These are phyloP conservation scores for Ibycter americanus DNA, from an alignment of 2,797 vertebrate species.

Conservation along the genomic window DNA sequence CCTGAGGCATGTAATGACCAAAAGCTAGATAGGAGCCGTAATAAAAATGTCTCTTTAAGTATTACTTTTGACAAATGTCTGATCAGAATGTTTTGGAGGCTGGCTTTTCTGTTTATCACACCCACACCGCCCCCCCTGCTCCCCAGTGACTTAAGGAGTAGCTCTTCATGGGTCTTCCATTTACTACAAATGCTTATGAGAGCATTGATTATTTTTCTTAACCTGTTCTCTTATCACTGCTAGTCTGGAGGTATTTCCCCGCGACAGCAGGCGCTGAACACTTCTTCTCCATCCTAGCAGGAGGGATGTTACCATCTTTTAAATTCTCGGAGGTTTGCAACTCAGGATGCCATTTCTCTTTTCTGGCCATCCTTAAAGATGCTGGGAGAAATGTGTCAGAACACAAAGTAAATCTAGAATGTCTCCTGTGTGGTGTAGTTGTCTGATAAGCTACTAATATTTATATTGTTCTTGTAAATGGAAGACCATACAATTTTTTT, in stretches of 20 bases:
- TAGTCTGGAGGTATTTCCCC: not conserved
- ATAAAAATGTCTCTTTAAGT: not conserved
- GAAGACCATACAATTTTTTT: not conserved
- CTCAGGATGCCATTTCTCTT: not conserved
- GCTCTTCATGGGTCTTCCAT: not conserved
- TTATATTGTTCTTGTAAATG: not conserved
- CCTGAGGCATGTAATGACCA: not conserved
- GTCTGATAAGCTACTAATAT: not conserved
- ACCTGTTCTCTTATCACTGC: not conserved
- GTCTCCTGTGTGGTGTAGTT: not conserved
- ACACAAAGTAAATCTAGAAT: not conserved
- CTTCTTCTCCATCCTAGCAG: not conserved
- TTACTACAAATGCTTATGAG: not conserved
- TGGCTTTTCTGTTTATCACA: not conserved
- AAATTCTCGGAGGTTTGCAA: not conserved
- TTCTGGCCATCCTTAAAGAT: not conserved
- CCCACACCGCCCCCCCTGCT: not conserved
- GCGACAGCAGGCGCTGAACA: not conserved
- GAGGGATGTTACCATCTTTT: constrained; percentile 16
- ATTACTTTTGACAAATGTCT: not conserved
- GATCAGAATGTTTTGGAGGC: not conserved
- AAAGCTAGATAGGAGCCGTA: not conserved
- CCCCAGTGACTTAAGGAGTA: not conserved
- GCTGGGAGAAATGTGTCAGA: not conserved
- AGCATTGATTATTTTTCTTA: constrained; percentile 25